Base-by-base conservation (phyloP, 1,140 invertebrate genomes). In the Melanaphis sacchari region DNA sequence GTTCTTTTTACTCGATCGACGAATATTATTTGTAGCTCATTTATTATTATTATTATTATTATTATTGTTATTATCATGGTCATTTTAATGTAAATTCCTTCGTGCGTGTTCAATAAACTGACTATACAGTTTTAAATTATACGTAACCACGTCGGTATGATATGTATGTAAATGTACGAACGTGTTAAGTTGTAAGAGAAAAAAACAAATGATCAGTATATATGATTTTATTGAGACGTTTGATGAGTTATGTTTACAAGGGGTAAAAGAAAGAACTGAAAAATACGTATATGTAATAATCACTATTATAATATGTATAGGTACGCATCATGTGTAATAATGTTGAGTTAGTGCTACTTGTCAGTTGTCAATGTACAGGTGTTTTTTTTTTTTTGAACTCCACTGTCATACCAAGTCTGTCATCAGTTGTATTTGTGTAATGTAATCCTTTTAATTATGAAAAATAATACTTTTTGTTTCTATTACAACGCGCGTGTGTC, bases 81-180 rank as follows among this genome's bases (percentile, higher is more conserved):
- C n/a, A n/a, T 31, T 84, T 46, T 87, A 87, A 87, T 87, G 85
- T 87, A 31, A 87, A 87, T 87, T 87, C 85, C 85, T 87, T 46
- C 43, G 85, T 46, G 85, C 43, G 82, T 15, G 82, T 26, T 84
- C 82, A 84, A 41, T 26, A 84, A 84, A 41, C 36, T 43, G 31
- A 46, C 24, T 46, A 1, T 9, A 84, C 21, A 18, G 26, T 87
- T n/a, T 87, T n/a, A 46, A 87, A 87, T 87, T 87, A 87, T 87
- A 46, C 59, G 4, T 76, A 76, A 15, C 46, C 46, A 49, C 15
- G 2, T 49, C 2, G 15, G 31, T n/a, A 76, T n/a, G 11, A 76
- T 18, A n/a, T 5, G 18, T 31, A 76, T 76, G 31, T 76, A 76
- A 76, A 76, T 76, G 31, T 46, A 87, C 41, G 40, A 46, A 87